Conservation (phyloP, 2,113 vertebrate genomes). For the Notothenia rossii region DNA sequence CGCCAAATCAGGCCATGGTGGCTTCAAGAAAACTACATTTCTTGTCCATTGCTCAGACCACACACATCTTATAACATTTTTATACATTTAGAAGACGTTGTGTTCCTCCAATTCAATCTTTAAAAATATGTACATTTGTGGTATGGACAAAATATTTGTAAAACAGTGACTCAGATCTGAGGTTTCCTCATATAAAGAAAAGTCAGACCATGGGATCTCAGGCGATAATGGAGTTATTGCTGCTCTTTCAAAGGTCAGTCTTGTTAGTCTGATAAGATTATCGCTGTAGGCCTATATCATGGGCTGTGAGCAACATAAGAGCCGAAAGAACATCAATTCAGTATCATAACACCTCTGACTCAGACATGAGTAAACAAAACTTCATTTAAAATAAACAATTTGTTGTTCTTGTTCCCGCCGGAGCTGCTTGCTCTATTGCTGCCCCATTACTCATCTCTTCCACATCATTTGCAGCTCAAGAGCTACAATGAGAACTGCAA, state of each 20-base stretch:
- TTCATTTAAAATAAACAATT: not conserved
- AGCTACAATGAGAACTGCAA: slow-evolving; percentile 27
- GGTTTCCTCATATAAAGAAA: not conserved
- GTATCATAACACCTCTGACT: slow-evolving; percentile 28
- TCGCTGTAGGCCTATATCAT: not conserved
- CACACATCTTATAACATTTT: too few relatives aligned
- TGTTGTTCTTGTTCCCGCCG: slow-evolving; percentile 26
- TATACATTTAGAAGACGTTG: not conserved
- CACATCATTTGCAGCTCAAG: slow-evolving; percentile 33
- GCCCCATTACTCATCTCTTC: slow-evolving; percentile 23
- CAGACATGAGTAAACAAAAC: slow-evolving; percentile 35
- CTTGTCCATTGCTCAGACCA: too few relatives aligned
- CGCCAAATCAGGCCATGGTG: too few relatives aligned
- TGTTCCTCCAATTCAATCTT: not conserved
- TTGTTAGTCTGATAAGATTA: slow-evolving; percentile 21
- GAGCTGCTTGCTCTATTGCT: slow-evolving; percentile 14
- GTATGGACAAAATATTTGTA: not conserved
- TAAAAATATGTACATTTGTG: not conserved
- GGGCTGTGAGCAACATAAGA: slow-evolving; percentile 1
- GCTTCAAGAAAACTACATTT: too few relatives aligned
- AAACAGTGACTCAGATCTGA: slow-evolving; percentile 7
- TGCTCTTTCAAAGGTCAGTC: slow-evolving; percentile 29
- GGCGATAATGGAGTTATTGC: not conserved
- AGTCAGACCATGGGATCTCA: not conserved
- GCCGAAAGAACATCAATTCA: slow-evolving; percentile 3